These are phyloP conservation scores for Scrobipalpa atriplicella DNA, from an alignment of 2,888 invertebrate genomes.

Conservation along the genomic window DNA sequence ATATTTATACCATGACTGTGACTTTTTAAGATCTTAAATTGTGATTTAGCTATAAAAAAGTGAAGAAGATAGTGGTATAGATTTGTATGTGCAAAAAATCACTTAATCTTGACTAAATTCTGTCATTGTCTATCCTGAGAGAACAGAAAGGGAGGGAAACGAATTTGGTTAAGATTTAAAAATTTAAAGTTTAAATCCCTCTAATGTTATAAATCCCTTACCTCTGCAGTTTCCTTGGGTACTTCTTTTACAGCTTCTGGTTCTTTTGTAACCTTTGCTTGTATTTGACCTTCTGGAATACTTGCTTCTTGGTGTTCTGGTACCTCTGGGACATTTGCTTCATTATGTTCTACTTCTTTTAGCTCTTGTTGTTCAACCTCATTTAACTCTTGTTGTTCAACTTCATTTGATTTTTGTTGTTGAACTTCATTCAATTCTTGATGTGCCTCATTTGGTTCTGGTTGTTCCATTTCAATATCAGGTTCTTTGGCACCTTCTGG, in stretches of 20 bases:
- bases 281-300: not conserved
- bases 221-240: not conserved
- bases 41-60: too few species aligned
- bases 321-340: too few species aligned
- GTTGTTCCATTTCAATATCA: too few species aligned
- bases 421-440: not conserved
- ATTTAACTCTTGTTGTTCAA: not conserved
- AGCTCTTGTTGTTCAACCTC: not conserved
- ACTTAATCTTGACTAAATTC: too few species aligned
- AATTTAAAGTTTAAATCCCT: too few species aligned
- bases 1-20: too few species aligned
- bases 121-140: too few species aligned
- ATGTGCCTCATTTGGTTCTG: not conserved
- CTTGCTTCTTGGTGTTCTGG: not conserved
- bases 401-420: not conserved
- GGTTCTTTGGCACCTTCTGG: constrained; percentile 13
- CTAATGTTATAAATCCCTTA: not conserved
- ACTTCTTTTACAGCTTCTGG: not conserved
- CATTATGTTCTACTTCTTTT: not conserved
- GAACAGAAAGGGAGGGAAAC: too few species aligned
- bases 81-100: too few species aligned
- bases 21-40: too few species aligned
- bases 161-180: too few species aligned
- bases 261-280: not conserved
- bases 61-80: too few species aligned